Evolutionary conservation across 1,140 invertebrate genomes (phyloP), one percentile per base, ranked within the genome.

Genomic region (Brachionus asplanchnoidis): DNA sequence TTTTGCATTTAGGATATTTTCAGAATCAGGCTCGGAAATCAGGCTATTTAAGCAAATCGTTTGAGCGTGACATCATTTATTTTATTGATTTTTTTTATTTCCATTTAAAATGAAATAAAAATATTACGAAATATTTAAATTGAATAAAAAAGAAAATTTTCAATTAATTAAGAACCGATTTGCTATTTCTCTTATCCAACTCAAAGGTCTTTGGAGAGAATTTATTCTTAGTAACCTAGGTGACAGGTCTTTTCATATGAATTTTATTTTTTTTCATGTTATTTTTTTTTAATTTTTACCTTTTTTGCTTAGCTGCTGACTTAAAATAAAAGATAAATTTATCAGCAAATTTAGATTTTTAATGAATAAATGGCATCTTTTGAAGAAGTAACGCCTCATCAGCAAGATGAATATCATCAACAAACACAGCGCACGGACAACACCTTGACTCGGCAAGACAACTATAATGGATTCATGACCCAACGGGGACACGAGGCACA

Each of bases 401-500:
- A 73, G 28, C 68, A 73, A 73, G 68, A 73, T 42, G 68, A 73
- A 42, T 73, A 42, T 73, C 14, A 42, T 4, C 68, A 73, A 11
- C 32, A 36, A 12, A 73, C 68, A 2, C 68, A 73, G 36, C 68
- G 68, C 5, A 73, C 68, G n/a, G 68, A 73, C 40, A 73, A 73
- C 40, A 42, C 68, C 1, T n/a, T 42, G 32, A 73, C 68, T 6
- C 40, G 68, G 26, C 17, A 40, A 17, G 68, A 73, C 17, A 77
- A 77, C 46, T 77, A 77, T 28, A 77, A 77, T 50, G 73, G 73
- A 46, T 77, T 77, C 28, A 77, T 77, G 73, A 77, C 73, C 26
- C 73, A 77, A 28, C 20, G 73, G 17, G 73, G 32, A 46, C 11
- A 50, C 6, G 50, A 68, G 17, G 17, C 14, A 5, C n/a, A 36